Base-by-base conservation (phyloP, 2,113 vertebrate genomes). In the Rhynchomys soricoides region DNA sequence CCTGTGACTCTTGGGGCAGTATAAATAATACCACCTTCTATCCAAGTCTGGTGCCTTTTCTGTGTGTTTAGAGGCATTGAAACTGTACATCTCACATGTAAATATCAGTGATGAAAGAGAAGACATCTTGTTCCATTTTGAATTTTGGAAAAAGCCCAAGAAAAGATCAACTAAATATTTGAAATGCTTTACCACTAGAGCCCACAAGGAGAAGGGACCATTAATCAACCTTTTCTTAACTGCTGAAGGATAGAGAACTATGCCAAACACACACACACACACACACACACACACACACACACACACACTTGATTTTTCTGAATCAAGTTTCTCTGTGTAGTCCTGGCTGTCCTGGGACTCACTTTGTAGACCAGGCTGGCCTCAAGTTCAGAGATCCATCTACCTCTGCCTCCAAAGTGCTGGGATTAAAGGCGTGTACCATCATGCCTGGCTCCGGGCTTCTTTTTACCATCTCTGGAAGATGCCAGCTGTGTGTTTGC, bases 71-170 rank as follows among this genome's bases (percentile, higher is more conserved):
- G 64, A 52, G 50, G 43, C 82, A 73, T 12, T 17, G 43, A 37
- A 40, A 15, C 31, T 82, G 55, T 31, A 57, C 24, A 31, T 43
- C 24, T 40, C 29, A 43, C 52, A 16, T n/a, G 82, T 83, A 71
- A 29, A 85, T 50, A 85, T 88, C 85, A 71, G 75, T 71, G n/a
- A 62, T 79, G 70, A 79, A 87, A 93, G 31, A 74, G 78, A 68
- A 95, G 29, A 66, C 17, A 74, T 50, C 78, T 55, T 64, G 15
- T 24, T 70, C 78, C 37, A 57, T 43, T 57, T 91, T 90, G 70
- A 75, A 5, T 50, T 96, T 83, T 90, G 50, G 64, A 64, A 96
- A 90, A 12, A 74, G 26, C 43, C 91, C 26, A 34, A 81, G 90
- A 79, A 77, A 62, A 75, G 7, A 34, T 43, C 68, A 83, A 50